phyloP scores from a whole-genome alignment of 2,888 invertebrate genomes.

The Strigamia transsilvanica region DNA sequence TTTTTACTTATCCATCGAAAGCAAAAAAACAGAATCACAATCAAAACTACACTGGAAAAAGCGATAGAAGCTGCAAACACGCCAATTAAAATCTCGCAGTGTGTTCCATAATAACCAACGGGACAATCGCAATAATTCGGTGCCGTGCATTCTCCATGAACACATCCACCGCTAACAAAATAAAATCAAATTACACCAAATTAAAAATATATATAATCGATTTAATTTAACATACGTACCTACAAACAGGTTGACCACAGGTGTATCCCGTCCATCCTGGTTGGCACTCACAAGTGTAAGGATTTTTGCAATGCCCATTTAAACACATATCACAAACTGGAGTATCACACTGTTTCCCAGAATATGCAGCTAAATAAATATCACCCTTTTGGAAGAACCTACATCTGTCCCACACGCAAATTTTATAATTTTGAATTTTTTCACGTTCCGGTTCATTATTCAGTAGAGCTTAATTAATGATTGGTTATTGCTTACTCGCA shows the following conservation, averaged over 20 bases:
- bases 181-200: background rate
- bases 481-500: background rate
- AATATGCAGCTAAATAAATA: background rate
- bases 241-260: background rate
- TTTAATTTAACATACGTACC: background rate
- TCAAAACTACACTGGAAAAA: background rate
- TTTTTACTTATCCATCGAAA: background rate
- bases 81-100: background rate
- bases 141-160: background rate
- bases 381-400: background rate
- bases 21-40: background rate
- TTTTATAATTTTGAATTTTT: too few relatives aligned
- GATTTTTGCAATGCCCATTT: background rate
- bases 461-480: too few relatives aligned
- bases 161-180: background rate
- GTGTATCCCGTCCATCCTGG: background rate
- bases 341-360: background rate
- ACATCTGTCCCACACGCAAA: background rate
- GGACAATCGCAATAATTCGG: background rate
- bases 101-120: background rate
- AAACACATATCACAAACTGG: background rate
- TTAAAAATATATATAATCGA: too few relatives aligned
- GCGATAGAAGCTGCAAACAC: background rate
- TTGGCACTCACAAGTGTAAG: background rate
- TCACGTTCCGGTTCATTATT: background rate